Evolutionary conservation across 2,113 vertebrate species (phyloP), one percentile per base, ranked within the genome.

Genomic region (Sinosuthora webbiana): DNA sequence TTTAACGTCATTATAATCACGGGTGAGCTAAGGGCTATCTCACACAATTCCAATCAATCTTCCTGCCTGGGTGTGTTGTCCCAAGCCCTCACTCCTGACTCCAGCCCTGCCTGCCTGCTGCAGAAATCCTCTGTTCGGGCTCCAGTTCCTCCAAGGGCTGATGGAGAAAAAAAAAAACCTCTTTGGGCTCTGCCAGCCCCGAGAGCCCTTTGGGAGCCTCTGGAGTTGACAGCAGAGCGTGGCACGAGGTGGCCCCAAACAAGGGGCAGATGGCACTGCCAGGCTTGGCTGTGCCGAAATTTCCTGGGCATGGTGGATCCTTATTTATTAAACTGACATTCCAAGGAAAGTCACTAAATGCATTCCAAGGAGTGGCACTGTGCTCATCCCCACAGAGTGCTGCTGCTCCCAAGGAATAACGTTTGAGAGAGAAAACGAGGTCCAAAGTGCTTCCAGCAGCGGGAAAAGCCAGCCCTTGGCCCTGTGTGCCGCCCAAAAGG

Each of bases 11-110:
- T 94, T 95, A 91, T 83, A 67, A 90, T 89, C 67, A 80, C 0
- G 90, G 86, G 92, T 85, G 92, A 96, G 76, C 90, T 89, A 77
- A 87, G 88, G 96, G 95, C 93, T 94, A 96, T 94, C 94, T 86
- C 55, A 57, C 73, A 65, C 89, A 68, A 79, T 91, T 93, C 94
- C 85, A 59, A 96, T 95, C 91, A 78, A 85, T 96, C 96, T 95
- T 95, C 21, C 88, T 96, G 95, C 70, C 90, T 83, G 80, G 47
- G 4, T 94, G 79, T 56, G 82, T 60, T 95, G 73, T 30, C 93
- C 70, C 2, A 8, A 96, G 91, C 81, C 67, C 71, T 83, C 42
- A 6, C 44, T 94, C 79, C 80, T 75, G 56, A 30, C 79, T 96
- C 80, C 88, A 78, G 82, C 49, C 78, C 53, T 6, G 13, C 12